Evolutionary conservation across 2,797 vertebrate genomes (phyloP), one percentile per base, ranked within the genome.

Genomic region (Sarcophilus harrisii): DNA sequence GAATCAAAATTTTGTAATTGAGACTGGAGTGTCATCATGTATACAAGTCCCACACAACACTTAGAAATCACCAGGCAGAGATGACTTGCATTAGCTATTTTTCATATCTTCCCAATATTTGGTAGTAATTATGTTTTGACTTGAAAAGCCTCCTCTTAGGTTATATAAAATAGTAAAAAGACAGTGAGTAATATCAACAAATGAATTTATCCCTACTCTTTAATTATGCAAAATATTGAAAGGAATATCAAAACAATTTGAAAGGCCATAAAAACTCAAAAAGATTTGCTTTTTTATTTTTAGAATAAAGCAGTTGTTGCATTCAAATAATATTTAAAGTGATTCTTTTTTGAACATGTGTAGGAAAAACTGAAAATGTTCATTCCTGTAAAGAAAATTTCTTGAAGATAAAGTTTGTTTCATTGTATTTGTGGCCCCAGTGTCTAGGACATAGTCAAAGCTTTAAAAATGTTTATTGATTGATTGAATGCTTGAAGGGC

Each of bases 311-410:
- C 52, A 60, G 81, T 11, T 90, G 11, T 54, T 52, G 90, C 14
- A 81, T 97, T 94, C 58, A 95, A 96, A 93, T 57, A 91, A 24
- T 21, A 91, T 62, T 62, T 60, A 90, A 60, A 49, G n/a, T 95
- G 92, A 29, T 16, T 57, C 87, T 95, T 58, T 38, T 24, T 49
- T 89, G 45, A 91, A 6, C 92, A 81, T 38, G 18, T 92, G 10
- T 96, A 54, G n/a, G 62, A 91, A 73, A 52, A n/a, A 5, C 14
- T 73, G 66, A 93, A 62, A 14, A 8, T 92, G 58, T 58, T 95
- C 29, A 54, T 9, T 95, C n/a, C n/a, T 73, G 66, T 73, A 73
- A 73, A 73, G n/a, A 73, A 73, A 73, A 6, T 5, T 38, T n/a
- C n/a, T 73, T 38, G n/a, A 73, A n/a, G 38, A 18, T 38, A 73